Base-by-base conservation (phyloP, 1,140 invertebrate species). In the Drosophila kanapiae region DNA sequence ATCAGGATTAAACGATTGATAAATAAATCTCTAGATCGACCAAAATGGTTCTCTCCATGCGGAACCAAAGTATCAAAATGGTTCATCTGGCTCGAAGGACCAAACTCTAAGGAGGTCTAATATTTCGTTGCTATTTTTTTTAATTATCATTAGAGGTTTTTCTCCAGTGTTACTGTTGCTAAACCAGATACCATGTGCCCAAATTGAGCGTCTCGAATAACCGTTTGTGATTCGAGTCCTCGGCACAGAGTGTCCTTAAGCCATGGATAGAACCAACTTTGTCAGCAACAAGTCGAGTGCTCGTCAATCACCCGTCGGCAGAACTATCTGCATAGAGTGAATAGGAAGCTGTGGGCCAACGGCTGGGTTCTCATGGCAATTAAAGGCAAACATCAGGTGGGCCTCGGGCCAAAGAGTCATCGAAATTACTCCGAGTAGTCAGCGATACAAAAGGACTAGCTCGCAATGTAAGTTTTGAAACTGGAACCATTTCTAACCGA, bases 371-470 rank as follows among this genome's bases (percentile, higher is more conserved):
- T 31, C 45, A 49, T 68, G 61, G 42, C 65, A 69, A 69, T 69
- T 69, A 69, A 51, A 68, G 65, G 65, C 27, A 68, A 68, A 68
- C 62, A 68, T 42, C 62, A 69, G 65, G 65, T 69, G 48, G 51
- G 29, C 65, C 33, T 14, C 35, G 18, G 59, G 57, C 16, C 45
- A 40, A 38, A 49, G 27, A 67, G 65, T 29, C 65, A 49, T 67
- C 11, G 16, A 49, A 68, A 42, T 68, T 33, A 38, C 18, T 2
- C 29, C 27, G 14, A 16, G 16, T 33, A 3, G 11, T 14, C 11
- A 7, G 35, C 8, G 7, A 1, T 33, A 11, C n/a, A 31, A 51
- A 27, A 14, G 27, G 8, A n/a, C 13, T 14, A 18, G 8, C 13
- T 13, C 13, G 16, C 13, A 37, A 37, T 14, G 35, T 8, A 14